A percentile compares a stretch with the other conserved stretches of the same genome.
phyloP scores from a whole-genome alignment of 2,113 vertebrate genomes.

The Podarcis cretensis region DNA sequence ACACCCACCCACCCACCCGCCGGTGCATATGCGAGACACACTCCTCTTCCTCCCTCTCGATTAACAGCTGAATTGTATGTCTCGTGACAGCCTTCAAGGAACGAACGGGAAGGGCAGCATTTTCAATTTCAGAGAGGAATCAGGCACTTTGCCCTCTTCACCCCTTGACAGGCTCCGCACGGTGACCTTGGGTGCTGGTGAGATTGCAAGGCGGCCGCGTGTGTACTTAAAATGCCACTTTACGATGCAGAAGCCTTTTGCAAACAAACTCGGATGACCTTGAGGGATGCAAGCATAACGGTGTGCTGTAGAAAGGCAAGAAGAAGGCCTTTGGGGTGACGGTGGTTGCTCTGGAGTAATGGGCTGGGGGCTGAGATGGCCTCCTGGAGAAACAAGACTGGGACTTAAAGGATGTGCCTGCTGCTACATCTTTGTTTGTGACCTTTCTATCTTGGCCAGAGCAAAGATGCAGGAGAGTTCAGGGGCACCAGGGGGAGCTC shows the following conservation, averaged over 20 bases:
- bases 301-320: neutral
- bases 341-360: too few relatives aligned
- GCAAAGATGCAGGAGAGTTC: too few relatives aligned
- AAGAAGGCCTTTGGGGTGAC: neutral
- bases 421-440: too few relatives aligned
- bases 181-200: neutral
- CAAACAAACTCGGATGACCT: neutral
- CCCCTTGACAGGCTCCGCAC: neutral
- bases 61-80: conserved; percentile 12
- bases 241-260: rapidly evolving
- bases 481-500: too few relatives aligned
- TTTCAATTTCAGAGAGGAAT: neutral
- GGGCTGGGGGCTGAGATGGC: neutral
- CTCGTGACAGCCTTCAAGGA: neutral
- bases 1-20: neutral
- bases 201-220: too few relatives aligned
- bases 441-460: too few relatives aligned
- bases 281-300: neutral
- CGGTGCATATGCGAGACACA: conserved; percentile 12
- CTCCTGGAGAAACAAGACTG: neutral
- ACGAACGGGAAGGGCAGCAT: conserved; percentile 45
- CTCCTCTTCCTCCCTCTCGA: neutral
- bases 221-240: rapidly evolving
- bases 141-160: neutral
- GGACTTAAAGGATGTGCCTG: neutral